These are phyloP conservation scores for Caranx melampygus DNA, from an alignment of 2,113 vertebrate species.

Conservation along the genomic window DNA sequence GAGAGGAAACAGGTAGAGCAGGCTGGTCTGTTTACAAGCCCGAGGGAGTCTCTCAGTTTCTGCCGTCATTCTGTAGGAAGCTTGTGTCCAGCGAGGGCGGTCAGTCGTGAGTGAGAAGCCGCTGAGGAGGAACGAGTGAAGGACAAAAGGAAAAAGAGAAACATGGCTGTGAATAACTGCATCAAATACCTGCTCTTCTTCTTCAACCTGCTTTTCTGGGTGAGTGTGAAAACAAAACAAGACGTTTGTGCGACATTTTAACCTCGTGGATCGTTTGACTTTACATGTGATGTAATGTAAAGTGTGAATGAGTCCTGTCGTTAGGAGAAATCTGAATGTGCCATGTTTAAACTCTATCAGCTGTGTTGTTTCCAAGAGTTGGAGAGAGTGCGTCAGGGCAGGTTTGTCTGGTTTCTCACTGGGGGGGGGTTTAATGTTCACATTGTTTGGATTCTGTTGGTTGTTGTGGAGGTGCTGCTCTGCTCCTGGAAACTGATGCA, in stretches of 20 bases:
- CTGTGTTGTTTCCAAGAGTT: neutral
- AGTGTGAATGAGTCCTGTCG: neutral
- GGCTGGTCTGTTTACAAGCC: constrained; percentile 2
- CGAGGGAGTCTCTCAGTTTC: neutral
- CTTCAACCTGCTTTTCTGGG: constrained; percentile 95
- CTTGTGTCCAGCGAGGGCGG: neutral
- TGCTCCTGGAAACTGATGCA: neutral
- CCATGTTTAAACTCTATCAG: neutral
- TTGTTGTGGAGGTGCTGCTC: neutral
- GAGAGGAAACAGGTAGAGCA: constrained; percentile 37
- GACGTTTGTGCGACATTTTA: neutral
- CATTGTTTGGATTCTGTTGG: too few species aligned
- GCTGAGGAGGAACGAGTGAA: neutral
- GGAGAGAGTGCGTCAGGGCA: too few species aligned
- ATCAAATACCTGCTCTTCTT: constrained; percentile 91
- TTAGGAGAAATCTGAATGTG: too few species aligned
- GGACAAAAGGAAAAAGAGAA: too few species aligned
- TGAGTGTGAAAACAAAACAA: constrained; percentile 76
- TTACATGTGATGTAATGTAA: neutral
- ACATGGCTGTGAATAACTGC: constrained; percentile 89
- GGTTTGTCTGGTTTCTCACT: too few species aligned
- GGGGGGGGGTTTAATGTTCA: too few species aligned
- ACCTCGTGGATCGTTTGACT: neutral
- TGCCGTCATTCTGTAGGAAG: neutral
- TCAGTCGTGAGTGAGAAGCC: neutral